These are phyloP conservation scores for Phlogophora meticulosa DNA, from an alignment of 2,888 invertebrate genomes.

Conservation along the genomic window DNA sequence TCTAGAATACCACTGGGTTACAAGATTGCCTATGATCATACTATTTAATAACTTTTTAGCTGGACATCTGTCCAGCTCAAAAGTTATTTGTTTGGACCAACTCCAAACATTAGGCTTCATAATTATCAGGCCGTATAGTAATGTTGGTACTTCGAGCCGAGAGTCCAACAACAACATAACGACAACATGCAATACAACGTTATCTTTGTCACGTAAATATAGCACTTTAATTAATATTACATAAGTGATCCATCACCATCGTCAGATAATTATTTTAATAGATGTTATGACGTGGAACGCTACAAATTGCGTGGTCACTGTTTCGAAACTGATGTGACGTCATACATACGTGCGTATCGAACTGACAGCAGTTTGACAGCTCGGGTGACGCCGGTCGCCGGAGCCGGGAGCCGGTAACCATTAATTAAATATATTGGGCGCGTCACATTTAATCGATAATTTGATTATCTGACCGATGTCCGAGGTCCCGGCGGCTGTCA, in stretches of 20 bases:
- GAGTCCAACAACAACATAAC: background rate
- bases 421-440: conserved; percentile 28
- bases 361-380: conserved; percentile 29
- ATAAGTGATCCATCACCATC: background rate
- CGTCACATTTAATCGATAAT: conserved; percentile 22
- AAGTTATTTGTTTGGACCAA: too few relatives aligned
- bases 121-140: too few relatives aligned
- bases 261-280: conserved; percentile 20
- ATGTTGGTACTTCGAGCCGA: background rate
- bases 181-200: background rate
- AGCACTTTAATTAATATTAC: background rate
- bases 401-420: background rate
- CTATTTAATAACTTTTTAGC: too few relatives aligned
- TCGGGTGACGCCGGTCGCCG: background rate
- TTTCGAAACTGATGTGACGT: background rate
- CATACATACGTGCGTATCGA: background rate
- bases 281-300: background rate
- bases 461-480: conserved; percentile 18
- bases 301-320: conserved; percentile 3
- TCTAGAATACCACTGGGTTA: too few relatives aligned
- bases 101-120: too few relatives aligned
- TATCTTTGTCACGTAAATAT: conserved; percentile 1
- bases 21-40: too few relatives aligned
- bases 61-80: too few relatives aligned
- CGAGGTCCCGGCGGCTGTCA: background rate